Conservation (phyloP, 2,797 vertebrate species). For the Apodemus agrarius region DNA sequence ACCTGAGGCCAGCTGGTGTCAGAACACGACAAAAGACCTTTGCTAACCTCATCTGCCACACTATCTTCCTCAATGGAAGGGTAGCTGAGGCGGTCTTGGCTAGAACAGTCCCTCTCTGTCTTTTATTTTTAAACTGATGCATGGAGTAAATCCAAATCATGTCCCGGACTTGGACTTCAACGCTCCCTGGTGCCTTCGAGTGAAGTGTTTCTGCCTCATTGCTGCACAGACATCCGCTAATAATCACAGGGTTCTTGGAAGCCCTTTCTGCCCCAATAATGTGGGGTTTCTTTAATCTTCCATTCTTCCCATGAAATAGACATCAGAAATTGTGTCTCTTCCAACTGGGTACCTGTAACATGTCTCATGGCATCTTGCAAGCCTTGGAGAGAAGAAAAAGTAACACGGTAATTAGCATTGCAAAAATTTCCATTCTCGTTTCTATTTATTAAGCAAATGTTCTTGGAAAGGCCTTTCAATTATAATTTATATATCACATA, state of each 20-base stretch:
- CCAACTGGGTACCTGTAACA: conserved; percentile 54
- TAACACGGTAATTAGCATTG: conserved; percentile 59
- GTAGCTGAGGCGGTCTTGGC: background rate
- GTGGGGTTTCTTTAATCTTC: background rate
- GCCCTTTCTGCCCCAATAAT: background rate
- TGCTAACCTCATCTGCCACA: accelerated
- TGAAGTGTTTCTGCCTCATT: background rate
- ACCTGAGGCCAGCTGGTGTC: background rate
- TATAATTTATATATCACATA: conserved; percentile 66
- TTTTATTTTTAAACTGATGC: conserved; percentile 3
- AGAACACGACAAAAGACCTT: background rate
- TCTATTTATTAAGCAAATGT: conserved; percentile 78
- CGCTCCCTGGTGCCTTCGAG: background rate
- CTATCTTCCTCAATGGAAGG: background rate
- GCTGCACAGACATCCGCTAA: background rate
- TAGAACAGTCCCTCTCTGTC: background rate
- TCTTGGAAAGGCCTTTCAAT: conserved; percentile 76
- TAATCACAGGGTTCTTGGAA: background rate
- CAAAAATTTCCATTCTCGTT: conserved; percentile 59
- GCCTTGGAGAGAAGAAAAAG: conserved; percentile 41
- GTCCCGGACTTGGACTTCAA: background rate
- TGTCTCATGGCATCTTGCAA: conserved; percentile 44
- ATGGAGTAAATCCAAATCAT: background rate
- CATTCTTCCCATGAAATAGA: background rate
- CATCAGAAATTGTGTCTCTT: background rate